Percentiles rank a stretch among this genome's conserved stretches.
Evolutionary conservation across 2,113 vertebrate genomes (phyloP).

Genomic region (Clarias batrachus): DNA sequence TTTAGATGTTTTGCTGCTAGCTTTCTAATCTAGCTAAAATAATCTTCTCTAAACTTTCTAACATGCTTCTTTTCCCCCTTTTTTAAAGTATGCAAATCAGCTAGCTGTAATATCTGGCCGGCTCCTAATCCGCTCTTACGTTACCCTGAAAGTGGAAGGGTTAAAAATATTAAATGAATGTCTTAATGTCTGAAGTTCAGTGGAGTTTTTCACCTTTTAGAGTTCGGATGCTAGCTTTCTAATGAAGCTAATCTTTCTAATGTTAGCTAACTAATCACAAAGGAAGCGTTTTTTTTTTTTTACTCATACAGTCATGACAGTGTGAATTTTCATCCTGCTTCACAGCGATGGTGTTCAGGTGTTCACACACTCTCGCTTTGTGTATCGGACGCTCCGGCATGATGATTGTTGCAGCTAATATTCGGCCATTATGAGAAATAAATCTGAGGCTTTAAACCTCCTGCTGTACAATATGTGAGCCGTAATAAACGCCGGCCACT

Average conservation of each 20-base stretch:
- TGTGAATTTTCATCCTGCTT: not conserved
- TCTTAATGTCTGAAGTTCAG: not conserved
- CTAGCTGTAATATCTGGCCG: not conserved
- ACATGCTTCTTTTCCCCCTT: too few species aligned
- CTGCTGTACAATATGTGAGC: not conserved
- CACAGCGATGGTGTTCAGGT: not conserved
- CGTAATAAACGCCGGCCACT: not conserved
- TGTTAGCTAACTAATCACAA: not conserved
- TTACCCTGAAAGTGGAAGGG: not conserved
- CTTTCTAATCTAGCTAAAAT: too few species aligned
- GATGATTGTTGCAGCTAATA: not conserved
- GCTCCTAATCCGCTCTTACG: not conserved
- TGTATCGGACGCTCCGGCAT: not conserved
- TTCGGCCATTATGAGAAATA: conserved; percentile 2
- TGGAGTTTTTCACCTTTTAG: not conserved
- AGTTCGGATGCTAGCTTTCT: not conserved
- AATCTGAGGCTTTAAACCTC: conserved; percentile 1
- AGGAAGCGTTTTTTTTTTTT: not conserved
- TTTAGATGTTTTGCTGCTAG: too few species aligned
- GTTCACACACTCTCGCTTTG: not conserved
- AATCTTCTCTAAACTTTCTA: too few species aligned
- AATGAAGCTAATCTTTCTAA: not conserved
- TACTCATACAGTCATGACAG: not conserved
- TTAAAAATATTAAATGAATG: not conserved
- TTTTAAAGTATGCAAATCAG: too few species aligned